Base-by-base conservation (phyloP, 2,888 invertebrate species). In the Aporophyla lueneburgensis region DNA sequence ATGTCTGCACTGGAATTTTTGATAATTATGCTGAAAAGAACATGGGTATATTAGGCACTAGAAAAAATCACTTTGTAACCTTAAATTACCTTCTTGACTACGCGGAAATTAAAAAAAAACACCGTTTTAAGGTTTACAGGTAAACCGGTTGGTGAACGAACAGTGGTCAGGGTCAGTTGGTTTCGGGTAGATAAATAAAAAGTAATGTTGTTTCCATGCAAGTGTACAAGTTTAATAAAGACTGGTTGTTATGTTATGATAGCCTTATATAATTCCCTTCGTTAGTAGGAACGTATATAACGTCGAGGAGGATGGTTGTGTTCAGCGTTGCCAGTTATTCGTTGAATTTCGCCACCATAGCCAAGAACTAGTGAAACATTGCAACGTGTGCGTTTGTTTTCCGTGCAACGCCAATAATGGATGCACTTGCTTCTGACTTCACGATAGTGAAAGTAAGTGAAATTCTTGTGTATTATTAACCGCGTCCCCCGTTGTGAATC, bases 401-500 rank as follows among this genome's bases (percentile, higher is more conserved):
- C 56, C 7, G 71, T 69, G n/a, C 82, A 82, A n/a, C 66, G 69
- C 82, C 83, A 82, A 51, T 79, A 72, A 51, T 14, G n/a, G 6
- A 69, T 53, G 16, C 19, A 9, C 65, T 61, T 82, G 5, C 19
- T 56, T 5, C 0, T 27, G 9, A 16, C 79, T 14, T 54, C 12
- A 21, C 83, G 74, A 0, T 43, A 61, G 5, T 74, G 71, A 10
- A 19, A 65, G n/a, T 33, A 82, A 0, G 78, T 79, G 27, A 49
- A 78, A 1, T 46, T 21, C 6, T 71, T 66, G 33, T 79, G 33
- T 1, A 83, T 2, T 53, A 78, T 46, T 56, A 81, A 63, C 33
- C 6, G 21, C 12, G 71, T 72, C 5, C 81, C 74, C 10, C 59
- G 49, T 40, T 74, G 74, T 7, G 81, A 83, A 7, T 0, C 19